Base-by-base conservation (phyloP, 2,113 vertebrate genomes). In the Lonchura striata region DNA sequence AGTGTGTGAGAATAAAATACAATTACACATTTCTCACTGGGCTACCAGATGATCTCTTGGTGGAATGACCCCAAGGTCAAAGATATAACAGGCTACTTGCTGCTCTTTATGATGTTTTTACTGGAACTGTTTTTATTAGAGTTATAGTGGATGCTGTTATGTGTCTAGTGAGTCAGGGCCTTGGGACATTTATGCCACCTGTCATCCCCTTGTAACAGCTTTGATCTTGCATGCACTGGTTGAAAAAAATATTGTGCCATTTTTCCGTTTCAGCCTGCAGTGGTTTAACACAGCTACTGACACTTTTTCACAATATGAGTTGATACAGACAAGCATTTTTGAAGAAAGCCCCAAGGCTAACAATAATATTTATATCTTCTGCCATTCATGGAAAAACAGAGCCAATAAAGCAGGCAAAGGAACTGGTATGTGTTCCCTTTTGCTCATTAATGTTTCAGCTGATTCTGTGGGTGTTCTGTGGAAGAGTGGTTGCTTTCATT, bases 341-440 rank as follows among this genome's bases (percentile, higher is more conserved):
- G 81, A 96, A 97, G 95, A 92, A 72, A 94, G 80, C 95, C 97
- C 94, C 92, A 85, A 95, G 96, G 98, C 95, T 95, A 97, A 94
- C 84, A 80, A 95, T 94, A 97, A 93, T 97, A 97, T 98, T 98
- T 98, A 96, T 97, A 97, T 95, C 94, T 81, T 92, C 90, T 97
- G 86, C 92, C 86, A 92, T 91, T 96, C 82, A 82, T 81, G 88
- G 94, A 89, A 95, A 96, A 97, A 92, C 81, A 90, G 85, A 97
- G 81, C 90, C 94, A 94, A 95, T 97, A 97, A 97, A 97, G 76
- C 66, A 93, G 71, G 95, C 64, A 20, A 86, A 92, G 88, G 93
- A 90, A 86, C 83, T 94, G 53, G 49, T 89, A 33, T 95, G 69
- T 94, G 88, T 96, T 95, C 78, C 78, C 59, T 80, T 91, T 86